These are phyloP conservation scores for Brenthis ino DNA, from an alignment of 2,888 invertebrate genomes.

Conservation along the genomic window DNA sequence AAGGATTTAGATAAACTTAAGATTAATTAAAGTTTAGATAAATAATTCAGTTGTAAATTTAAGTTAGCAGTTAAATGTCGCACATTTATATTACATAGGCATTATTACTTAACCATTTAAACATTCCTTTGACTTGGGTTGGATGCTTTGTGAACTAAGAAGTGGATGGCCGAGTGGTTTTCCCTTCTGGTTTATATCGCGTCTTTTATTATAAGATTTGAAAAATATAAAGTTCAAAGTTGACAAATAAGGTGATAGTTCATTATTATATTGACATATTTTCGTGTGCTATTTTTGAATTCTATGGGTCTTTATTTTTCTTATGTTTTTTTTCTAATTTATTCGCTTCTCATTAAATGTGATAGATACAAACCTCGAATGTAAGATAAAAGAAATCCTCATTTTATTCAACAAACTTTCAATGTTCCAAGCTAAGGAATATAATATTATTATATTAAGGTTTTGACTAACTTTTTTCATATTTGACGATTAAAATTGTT, in stretches of 20 bases:
- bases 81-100: constrained; percentile 80
- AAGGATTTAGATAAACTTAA: constrained; percentile 76
- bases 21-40: constrained; percentile 75
- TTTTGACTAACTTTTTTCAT: constrained; percentile 70
- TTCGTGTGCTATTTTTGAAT: constrained; percentile 72
- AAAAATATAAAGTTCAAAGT: constrained; percentile 79
- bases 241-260: constrained; percentile 77
- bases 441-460: constrained; percentile 47
- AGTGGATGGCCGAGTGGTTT: background rate
- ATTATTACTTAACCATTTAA: constrained; percentile 81
- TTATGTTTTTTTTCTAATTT: constrained; percentile 75
- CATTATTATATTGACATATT: constrained; percentile 68
- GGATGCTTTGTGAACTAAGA: constrained; percentile 61
- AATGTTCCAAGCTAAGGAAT: constrained; percentile 63
- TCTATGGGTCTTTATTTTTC: constrained; percentile 72
- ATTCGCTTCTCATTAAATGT: constrained; percentile 70
- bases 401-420: constrained; percentile 57
- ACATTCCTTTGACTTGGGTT: constrained; percentile 81
- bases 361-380: constrained; percentile 78
- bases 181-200: constrained; percentile 57
- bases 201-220: constrained; percentile 74
- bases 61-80: constrained; percentile 80
- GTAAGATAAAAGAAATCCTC: constrained; percentile 67
- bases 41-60: constrained; percentile 81
- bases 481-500: constrained; percentile 53